These are phyloP conservation scores for Myotis findleyi DNA, from an alignment of 2,797 vertebrate species.

Conservation along the genomic window DNA sequence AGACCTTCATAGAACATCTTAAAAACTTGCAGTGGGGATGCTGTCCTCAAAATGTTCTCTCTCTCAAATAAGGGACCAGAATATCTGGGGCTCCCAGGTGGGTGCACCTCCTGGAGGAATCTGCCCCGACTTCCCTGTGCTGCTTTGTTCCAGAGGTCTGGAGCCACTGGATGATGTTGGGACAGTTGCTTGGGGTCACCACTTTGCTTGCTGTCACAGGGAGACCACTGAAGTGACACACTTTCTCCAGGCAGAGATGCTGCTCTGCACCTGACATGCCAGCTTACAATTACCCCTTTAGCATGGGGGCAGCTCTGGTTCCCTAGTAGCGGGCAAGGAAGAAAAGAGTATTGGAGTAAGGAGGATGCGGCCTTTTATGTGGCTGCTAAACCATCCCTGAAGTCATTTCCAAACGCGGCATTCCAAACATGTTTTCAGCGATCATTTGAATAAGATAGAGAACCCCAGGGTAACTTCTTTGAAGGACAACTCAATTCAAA, in stretches of 20 bases:
- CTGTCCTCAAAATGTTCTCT: background rate
- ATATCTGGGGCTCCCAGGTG: background rate
- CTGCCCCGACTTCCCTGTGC: background rate
- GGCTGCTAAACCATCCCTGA: background rate
- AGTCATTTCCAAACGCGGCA: constrained; percentile 43
- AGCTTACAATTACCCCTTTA: background rate
- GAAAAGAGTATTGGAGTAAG: background rate
- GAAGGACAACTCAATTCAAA: constrained; percentile 7
- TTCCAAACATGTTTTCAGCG: constrained; percentile 20
- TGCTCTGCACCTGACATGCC: background rate
- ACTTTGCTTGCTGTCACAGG: background rate
- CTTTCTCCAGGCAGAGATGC: background rate
- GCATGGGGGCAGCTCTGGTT: background rate
- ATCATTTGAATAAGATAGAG: constrained; percentile 10
- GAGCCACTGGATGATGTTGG: background rate
- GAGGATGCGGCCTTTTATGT: background rate
- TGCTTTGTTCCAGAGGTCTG: background rate
- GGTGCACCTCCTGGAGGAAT: background rate
- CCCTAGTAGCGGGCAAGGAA: background rate
- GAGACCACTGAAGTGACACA: background rate
- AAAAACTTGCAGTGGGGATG: background rate
- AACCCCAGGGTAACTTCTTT: constrained; percentile 18
- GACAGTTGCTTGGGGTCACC: background rate
- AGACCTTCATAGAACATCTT: background rate
- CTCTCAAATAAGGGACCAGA: background rate